phyloP scores from a whole-genome alignment of 2,888 invertebrate species.

The Cosmia trapezina region DNA sequence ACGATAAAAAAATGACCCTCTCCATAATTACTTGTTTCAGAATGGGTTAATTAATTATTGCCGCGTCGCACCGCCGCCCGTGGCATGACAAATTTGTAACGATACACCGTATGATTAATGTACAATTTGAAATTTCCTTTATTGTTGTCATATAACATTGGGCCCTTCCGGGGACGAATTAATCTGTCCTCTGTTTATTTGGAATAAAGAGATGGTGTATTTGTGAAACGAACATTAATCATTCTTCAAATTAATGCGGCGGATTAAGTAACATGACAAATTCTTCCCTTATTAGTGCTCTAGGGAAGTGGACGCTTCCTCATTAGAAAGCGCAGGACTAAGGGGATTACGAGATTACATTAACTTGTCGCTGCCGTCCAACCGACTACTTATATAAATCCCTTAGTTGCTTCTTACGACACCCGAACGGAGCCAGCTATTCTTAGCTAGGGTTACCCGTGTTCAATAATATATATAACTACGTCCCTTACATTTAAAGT shows the following conservation, averaged over 20 bases:
- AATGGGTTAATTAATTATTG: slow-evolving; percentile 80
- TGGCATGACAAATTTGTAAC: slow-evolving; percentile 81
- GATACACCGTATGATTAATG: slow-evolving; percentile 78
- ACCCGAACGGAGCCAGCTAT: slow-evolving; percentile 19
- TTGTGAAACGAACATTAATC: slow-evolving; percentile 39
- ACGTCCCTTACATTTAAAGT: no score
- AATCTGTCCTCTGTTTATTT: slow-evolving; percentile 57
- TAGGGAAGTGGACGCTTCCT: slow-evolving; percentile 39
- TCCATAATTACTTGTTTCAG: slow-evolving; percentile 73
- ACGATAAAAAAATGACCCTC: slow-evolving; percentile 60
- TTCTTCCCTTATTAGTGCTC: slow-evolving; percentile 35
- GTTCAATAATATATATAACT: background rate
- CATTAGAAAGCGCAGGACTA: slow-evolving; percentile 41
- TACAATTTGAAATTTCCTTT: slow-evolving; percentile 77
- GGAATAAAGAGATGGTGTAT: slow-evolving; percentile 50
- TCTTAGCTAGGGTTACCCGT: slow-evolving; percentile 10
- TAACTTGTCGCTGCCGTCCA: slow-evolving; percentile 39
- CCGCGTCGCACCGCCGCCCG: slow-evolving; percentile 70
- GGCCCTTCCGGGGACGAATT: slow-evolving; percentile 59
- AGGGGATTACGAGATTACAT: slow-evolving; percentile 53
- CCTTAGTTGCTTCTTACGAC: slow-evolving; percentile 51
- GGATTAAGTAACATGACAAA: slow-evolving; percentile 41
- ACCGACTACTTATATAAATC: slow-evolving; percentile 55
- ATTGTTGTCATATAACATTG: slow-evolving; percentile 74
- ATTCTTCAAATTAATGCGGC: slow-evolving; percentile 44